Evolutionary conservation across 2,113 vertebrate genomes (phyloP).

Genomic region (Sclerurus mexicanus): DNA sequence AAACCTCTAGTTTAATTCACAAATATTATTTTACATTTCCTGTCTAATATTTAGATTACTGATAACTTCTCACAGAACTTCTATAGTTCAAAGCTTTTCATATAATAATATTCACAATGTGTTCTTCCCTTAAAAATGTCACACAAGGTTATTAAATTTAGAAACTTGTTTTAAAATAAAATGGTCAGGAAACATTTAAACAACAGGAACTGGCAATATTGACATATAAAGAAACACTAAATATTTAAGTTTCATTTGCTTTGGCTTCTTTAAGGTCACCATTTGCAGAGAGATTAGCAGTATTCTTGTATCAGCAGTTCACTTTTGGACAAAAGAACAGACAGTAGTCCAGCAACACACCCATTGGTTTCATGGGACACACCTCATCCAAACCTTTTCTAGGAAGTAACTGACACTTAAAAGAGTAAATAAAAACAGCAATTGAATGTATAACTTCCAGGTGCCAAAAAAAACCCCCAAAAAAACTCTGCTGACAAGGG

Average conservation of each 20-base stretch:
- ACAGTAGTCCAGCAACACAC: not conserved
- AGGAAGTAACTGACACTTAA: not conserved
- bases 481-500: not conserved
- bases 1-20: not conserved
- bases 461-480: not conserved
- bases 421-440: not conserved
- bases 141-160: slow-evolving; percentile 16
- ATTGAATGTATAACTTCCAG: not conserved
- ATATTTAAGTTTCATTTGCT: slow-evolving; percentile 15
- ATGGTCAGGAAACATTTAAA: slow-evolving; percentile 10
- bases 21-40: not conserved
- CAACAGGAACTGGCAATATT: slow-evolving; percentile 10
- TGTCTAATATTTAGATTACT: not conserved
- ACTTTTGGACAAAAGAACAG: not conserved
- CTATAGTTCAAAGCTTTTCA: not conserved
- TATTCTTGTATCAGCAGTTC: not conserved
- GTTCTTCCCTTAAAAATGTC: slow-evolving; percentile 24
- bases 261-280: slow-evolving; percentile 21
- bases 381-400: not conserved
- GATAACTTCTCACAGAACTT: not conserved
- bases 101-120: not conserved
- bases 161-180: not conserved
- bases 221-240: not conserved
- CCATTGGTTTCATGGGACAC: not conserved
- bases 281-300: not conserved